phyloP scores from a whole-genome alignment of 92 coral and sea anemone species.

The Phenganax marumi region DNA sequence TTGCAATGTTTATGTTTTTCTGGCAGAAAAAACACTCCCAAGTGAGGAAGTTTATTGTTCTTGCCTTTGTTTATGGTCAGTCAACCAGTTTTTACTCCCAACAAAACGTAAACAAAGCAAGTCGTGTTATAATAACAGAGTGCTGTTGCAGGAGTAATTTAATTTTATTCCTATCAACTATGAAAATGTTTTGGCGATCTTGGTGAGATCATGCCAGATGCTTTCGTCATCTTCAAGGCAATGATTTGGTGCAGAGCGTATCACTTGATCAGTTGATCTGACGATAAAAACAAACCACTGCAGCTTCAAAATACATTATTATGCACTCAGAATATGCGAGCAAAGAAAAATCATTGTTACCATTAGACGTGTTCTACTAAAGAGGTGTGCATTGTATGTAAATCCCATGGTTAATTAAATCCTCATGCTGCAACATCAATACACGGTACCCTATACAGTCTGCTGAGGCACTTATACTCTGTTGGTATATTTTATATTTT shows the following conservation, averaged over 20 bases:
- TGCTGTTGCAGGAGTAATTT: not conserved
- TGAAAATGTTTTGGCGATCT: not conserved
- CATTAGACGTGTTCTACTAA: too few relatives aligned
- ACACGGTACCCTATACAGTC: not conserved
- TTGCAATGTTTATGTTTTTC: too few relatives aligned
- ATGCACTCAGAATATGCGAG: constrained; percentile 23
- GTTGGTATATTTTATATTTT: not conserved
- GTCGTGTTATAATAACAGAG: not conserved
- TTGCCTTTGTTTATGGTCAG: too few relatives aligned
- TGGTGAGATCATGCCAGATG: not conserved
- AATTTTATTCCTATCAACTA: not conserved
- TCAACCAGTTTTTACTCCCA: too few relatives aligned
- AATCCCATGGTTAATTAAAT: not conserved
- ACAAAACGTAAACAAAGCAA: not conserved
- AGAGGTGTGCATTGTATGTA: constrained; percentile 3
- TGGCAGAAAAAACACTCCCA: too few relatives aligned
- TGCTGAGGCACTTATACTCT: not conserved
- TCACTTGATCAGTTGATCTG: not conserved
- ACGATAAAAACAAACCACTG: not conserved
- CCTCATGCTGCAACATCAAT: not conserved
- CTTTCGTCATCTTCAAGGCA: not conserved
- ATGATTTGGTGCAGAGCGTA: not conserved
- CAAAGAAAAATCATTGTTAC: constrained; percentile 11
- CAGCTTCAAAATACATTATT: not conserved
- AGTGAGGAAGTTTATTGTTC: too few relatives aligned